Base-by-base conservation (phyloP, 2,888 invertebrate genomes). In the Nephrotoma flavescens region DNA sequence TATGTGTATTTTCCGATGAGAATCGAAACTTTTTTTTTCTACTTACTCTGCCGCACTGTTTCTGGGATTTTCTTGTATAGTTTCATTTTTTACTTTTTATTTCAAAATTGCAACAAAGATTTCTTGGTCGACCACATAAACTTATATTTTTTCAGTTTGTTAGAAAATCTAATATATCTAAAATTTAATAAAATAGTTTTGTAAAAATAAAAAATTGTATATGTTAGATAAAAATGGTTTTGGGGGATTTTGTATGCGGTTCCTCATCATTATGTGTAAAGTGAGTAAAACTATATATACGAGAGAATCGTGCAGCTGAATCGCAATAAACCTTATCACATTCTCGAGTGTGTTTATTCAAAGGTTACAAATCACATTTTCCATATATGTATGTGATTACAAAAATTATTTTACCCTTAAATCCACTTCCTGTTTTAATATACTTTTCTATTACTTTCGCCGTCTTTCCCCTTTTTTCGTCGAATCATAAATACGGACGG, bases 61-160 rank as follows among this genome's bases (percentile, higher is more conserved):
- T 71, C 9, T 52, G 52, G 52, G 52, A 15, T 52, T 52, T 47
- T 52, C 52, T 52, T 52, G 12, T 12, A n/a, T n/a, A 47, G 52
- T 71, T 71, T 71, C 31, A 3, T 31, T 31, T 31, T 31, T 31
- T 31, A 31, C 31, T 31, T 47, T 47, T 4, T 47, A n/a, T 11
- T 42, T 84, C 4, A 3, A 42, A 42, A 9, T 84, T 84, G 84
- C 42, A 84, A 84, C 84, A 84, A 84, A 84, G 84, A 84, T 84
- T 84, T 71, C 31, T 84, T 84, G 84, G 84, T 84, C 15, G n/a
- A 84, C 84, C 84, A 84, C 84, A 84, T 42, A 84, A 84, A 84
- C 84, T 84, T 84, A 41, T 84, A 84, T 84, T 84, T 1, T 84
- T 84, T 1, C 19, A 19, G 19, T 83, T 83, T 83, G 83, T 41